Evolutionary conservation across 2,888 invertebrate species (phyloP), one percentile per base, ranked within the genome.

Genomic region (Drosophila barbarae): DNA sequence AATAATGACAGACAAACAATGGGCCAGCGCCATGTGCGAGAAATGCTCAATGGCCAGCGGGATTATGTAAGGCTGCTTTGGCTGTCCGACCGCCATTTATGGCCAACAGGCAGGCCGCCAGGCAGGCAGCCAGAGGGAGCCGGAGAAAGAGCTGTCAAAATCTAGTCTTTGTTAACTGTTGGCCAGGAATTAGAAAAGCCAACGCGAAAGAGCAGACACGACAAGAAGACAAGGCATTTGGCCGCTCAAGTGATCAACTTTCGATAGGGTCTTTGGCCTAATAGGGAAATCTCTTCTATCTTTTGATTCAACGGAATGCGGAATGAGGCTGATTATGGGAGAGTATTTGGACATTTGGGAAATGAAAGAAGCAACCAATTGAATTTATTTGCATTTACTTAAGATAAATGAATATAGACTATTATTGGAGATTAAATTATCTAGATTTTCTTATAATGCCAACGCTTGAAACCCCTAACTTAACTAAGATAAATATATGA

Each of bases 1-100:
- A 79, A 77, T 79, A 79, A 79, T 77, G 81, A 75, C 77, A 79
- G 77, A 76, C 35, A 70, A 70, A 78, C 78, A 79, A 78, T 79
- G 78, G 73, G 72, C 71, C 73, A 69, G 44, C 66, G 58, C 52
- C 64, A 76, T 63, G 60, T 67, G 67, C 66, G 53, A 51, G 66
- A 51, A 68, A 52, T 57, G 67, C 65, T 52, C 59, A 67, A 73
- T 60, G 61, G 63, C 59, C 50, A 42, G 61, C 38, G 63, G 54
- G 72, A 77, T 78, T 78, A 80, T 76, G 78, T 66, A 78, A 78
- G 76, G 23, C 74, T 35, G 52, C 41, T 57, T 39, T 39, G 26
- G 15, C 46, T 18, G 44, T 7, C 30, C 30, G 50, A 15, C 8
- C 8, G 64, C 61, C 63, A 59, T 51, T 44, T 53, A 46, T 60